These are phyloP conservation scores for Neuroterus valhalla DNA, from an alignment of 1,140 invertebrate species.

Conservation along the genomic window DNA sequence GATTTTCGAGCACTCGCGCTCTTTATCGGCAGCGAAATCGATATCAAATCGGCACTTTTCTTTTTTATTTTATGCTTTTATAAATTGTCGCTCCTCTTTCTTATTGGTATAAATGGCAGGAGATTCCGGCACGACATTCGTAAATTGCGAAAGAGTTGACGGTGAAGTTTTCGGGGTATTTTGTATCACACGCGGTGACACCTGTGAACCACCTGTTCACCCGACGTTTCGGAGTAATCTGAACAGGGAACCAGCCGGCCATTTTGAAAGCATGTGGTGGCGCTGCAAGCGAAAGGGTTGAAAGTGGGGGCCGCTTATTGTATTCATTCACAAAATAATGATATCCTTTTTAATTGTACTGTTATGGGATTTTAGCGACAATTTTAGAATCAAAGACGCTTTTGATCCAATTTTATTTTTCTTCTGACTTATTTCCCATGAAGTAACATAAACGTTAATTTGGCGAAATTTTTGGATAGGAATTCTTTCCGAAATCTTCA, in stretches of 20 bases:
- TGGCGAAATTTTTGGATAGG: too few species aligned
- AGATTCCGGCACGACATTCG: background rate
- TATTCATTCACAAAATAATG: background rate
- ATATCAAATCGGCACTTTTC: background rate
- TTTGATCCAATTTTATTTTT: too few species aligned
- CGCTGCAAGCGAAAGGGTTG: background rate
- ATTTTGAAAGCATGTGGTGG: conserved; percentile 30
- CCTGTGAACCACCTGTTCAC: conserved; percentile 32
- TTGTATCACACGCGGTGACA: background rate
- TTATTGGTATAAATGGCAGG: background rate
- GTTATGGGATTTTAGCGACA: background rate
- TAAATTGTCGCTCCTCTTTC: background rate
- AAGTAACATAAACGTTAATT: too few species aligned
- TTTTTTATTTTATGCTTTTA: background rate
- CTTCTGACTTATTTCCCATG: too few species aligned
- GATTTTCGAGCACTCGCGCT: background rate
- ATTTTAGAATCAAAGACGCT: background rate
- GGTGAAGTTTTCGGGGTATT: background rate
- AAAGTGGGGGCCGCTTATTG: background rate
- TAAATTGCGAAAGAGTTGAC: background rate
- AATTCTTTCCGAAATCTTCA: too few species aligned
- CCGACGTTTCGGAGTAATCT: conserved; percentile 32
- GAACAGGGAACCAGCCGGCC: conserved; percentile 28
- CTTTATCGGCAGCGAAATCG: conserved; percentile 12
- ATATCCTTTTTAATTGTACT: conserved; percentile 5